phyloP scores from a whole-genome alignment of 37 sponge, comb jelly and placozoan species.

The Axinella damicornis region DNA sequence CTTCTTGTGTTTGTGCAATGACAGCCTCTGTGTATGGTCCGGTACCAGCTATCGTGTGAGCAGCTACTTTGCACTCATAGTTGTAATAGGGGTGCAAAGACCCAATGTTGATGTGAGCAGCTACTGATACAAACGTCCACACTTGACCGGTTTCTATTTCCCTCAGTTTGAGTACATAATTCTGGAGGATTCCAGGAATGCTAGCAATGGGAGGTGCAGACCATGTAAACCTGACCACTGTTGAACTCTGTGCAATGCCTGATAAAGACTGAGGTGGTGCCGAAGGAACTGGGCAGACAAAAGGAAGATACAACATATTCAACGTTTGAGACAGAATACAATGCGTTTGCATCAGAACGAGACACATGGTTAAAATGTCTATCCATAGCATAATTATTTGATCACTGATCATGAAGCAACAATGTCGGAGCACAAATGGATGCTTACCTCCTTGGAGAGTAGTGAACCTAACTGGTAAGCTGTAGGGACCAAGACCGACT shows the following conservation, averaged over 20 bases:
- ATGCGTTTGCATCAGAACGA: no score
- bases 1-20: slow-evolving; percentile 18
- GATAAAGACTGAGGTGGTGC: slow-evolving; percentile 3
- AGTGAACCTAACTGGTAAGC: background rate
- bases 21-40: slow-evolving; percentile 32
- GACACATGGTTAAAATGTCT: no score
- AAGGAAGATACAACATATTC: no score
- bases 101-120: background rate
- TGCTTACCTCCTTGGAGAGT: slow-evolving; percentile 11
- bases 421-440: no score
- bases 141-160: background rate
- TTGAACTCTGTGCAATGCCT: background rate
- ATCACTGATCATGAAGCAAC: no score
- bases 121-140: no score
- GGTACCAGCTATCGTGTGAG: slow-evolving; percentile 27
- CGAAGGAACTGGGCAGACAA: background rate
- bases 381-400: no score
- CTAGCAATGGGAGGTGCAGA: slow-evolving; percentile 10
- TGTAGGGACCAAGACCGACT: slow-evolving; percentile 20
- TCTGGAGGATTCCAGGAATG: slow-evolving; percentile 27
- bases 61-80: slow-evolving; percentile 42
- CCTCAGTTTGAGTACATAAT: slow-evolving; percentile 25
- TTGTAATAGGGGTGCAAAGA: slow-evolving; percentile 47
- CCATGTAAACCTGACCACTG: slow-evolving; percentile 18
- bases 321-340: no score